Evolutionary conservation across 2,113 vertebrate species (phyloP), one percentile per base, ranked within the genome.

Genomic region (Dromaius novaehollandiae): DNA sequence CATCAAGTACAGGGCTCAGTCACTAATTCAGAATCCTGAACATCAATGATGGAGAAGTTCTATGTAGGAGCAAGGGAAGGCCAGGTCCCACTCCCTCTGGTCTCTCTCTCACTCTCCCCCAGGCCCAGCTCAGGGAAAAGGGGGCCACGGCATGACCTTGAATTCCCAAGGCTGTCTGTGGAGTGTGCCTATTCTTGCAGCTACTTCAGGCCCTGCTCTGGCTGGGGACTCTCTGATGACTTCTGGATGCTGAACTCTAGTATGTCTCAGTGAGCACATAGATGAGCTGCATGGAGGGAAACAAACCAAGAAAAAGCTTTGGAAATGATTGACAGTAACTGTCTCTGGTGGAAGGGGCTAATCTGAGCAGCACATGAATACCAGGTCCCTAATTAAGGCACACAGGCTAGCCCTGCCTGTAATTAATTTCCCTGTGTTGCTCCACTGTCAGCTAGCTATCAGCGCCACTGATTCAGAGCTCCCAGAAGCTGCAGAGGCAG

Each of bases 341-440:
- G 84, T 91, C 92, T 96, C 73, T 1, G 1, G 50, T 93, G 82
- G 71, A 94, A 83, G 78, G 53, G 95, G 84, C 89, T 95, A 92
- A 95, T 91, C 91, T 3, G 7, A 94, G 84, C 82, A 66, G 82
- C 89, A 91, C 84, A 65, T 66, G 89, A 96, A 34, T 89, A 94
- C 87, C 64, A 34, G 91, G 75, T 77, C 84, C 87, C 95, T 97
- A 95, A 97, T 96, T 96, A 96, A 95, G 93, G 94, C 75, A 5
- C 81, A 74, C 75, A 89, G 94, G 40, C 63, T 77, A 88, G 84
- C 79, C 78, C 87, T 83, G 87, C 50, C 82, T 94, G 94, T 96
- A 96, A 96, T 96, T 96, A 95, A 95, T 94, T 95, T 93, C 84
- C 65, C 70, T 53, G 5, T 48, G 44, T 91, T 69, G 82, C 81